Evolutionary conservation across 2,113 vertebrate species (phyloP), one percentile per base, ranked within the genome.

Genomic region (Calypte anna): DNA sequence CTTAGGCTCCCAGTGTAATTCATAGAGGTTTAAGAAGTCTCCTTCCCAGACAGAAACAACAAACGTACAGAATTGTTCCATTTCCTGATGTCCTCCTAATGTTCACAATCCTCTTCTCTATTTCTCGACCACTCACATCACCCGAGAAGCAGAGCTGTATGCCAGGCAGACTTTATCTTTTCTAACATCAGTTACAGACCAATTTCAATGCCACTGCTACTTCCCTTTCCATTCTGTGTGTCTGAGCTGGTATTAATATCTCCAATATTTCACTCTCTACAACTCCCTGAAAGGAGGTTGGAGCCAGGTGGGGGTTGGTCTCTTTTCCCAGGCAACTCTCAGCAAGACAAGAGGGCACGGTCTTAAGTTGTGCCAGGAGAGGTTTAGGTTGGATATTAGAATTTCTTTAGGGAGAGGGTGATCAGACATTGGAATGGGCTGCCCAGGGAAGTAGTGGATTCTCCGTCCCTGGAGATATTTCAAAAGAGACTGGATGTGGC

Each of bases 241-340:
- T 88, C 90, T 95, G 94, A 97, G 64, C n/a, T 68, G 79, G 61
- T 86, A 88, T 91, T 95, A 95, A 68, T 75, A 90, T 91, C 48
- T 91, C 57, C 64, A 59, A 33, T 33, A 33, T 33, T 33, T 33
- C 33, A 33, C 33, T 33, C 33, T 33, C 33, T 33, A 33, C 33
- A 33, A 33, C 33, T 33, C 33, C 33, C 33, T 33, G 33, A 33
- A 33, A 33, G 33, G 33, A 33, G 33, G 33, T 33, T 33, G 33
- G 33, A 33, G 33, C 33, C 33, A 33, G 33, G 33, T 33, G 33
- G 33, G 33, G 33, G 33, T 33, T 33, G 33, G 33, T 33, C 33
- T 33, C 33, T 33, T 33, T 33, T 33, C 33, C 33, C 33, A 33
- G 33, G 33, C 33, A 33, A 33, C 33, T 33, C 33, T 33, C 33